phyloP scores from a whole-genome alignment of 2,113 vertebrate genomes.

The Semicossyphus pulcher region DNA sequence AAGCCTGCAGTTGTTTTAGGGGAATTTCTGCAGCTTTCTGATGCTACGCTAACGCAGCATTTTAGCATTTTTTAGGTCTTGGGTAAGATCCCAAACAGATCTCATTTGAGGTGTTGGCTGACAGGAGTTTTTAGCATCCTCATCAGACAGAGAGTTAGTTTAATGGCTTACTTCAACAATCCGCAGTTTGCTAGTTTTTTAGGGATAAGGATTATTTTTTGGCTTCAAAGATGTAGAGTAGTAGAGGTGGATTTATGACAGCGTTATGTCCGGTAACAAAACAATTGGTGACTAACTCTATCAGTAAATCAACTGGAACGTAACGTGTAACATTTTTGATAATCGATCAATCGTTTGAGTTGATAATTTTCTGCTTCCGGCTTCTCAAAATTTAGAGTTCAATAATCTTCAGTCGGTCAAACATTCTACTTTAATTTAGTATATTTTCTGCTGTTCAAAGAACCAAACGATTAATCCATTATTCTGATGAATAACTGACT shows the following conservation, averaged over 20 bases:
- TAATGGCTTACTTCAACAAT: not conserved
- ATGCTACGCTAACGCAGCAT: not conserved
- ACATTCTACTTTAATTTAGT: too few relatives aligned
- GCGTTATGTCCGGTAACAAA: not conserved
- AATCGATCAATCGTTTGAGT: slow-evolving; percentile 17
- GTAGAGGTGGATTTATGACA: not conserved
- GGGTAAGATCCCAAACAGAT: not conserved
- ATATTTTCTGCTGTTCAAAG: not conserved
- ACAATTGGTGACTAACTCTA: not conserved
- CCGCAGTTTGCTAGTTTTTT: not conserved
- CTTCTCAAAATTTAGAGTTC: too few relatives aligned
- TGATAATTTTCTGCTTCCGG: too few relatives aligned
- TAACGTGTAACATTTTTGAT: not conserved
- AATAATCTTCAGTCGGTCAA: too few relatives aligned
- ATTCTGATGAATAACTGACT: not conserved
- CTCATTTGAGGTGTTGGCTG: not conserved
- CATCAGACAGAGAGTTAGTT: not conserved
- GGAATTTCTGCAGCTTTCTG: slow-evolving; percentile 2
- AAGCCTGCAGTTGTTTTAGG: not conserved
- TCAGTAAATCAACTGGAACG: not conserved
- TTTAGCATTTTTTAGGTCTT: not conserved
- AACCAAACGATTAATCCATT: slow-evolving; percentile 17
- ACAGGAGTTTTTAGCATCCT: too few relatives aligned
- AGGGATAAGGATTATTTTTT: not conserved
- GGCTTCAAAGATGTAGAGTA: not conserved